These are phyloP conservation scores for Acleris literana DNA, from an alignment of 2,888 invertebrate genomes.

Conservation along the genomic window DNA sequence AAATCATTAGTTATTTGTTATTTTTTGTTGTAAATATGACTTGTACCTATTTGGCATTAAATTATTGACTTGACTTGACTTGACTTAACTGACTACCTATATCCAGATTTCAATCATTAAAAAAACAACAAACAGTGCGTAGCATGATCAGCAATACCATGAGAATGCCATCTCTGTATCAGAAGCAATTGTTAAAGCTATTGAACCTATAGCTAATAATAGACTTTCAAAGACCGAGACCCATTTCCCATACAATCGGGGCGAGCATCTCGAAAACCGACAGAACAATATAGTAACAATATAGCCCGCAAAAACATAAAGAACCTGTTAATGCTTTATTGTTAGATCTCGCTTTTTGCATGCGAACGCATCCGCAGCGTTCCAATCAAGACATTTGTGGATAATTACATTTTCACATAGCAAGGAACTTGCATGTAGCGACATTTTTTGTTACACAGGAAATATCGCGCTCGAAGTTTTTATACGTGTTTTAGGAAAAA, in stretches of 20 bases:
- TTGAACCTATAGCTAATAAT: constrained; percentile 36
- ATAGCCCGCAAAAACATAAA: constrained; percentile 20
- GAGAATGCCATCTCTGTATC: constrained; percentile 16
- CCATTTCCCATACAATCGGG: constrained; percentile 33
- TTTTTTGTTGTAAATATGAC: no score
- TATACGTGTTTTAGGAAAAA: not conserved
- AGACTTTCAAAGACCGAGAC: constrained; percentile 36
- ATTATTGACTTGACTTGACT: no score
- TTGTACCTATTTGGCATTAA: no score
- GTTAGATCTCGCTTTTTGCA: not conserved
- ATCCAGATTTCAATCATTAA: no score
- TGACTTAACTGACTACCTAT: no score
- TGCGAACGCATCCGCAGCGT: constrained; percentile 20
- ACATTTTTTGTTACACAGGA: constrained; percentile 3
- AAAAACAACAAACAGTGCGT: not conserved
- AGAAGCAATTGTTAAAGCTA: constrained; percentile 15
- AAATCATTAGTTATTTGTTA: no score
- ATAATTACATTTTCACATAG: constrained; percentile 16
- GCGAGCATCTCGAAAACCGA: constrained; percentile 19
- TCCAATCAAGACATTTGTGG: constrained; percentile 9
- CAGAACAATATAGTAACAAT: constrained; percentile 29
- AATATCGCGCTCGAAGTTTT: not conserved
- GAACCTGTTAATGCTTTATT: constrained; percentile 31
- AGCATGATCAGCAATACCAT: not conserved
- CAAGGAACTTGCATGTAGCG: constrained; percentile 4